A percentile compares a stretch with the other conserved stretches of the same genome.
Conservation (phyloP, 2,797 vertebrate species). For the Lagocephalus sceleratus region DNA sequence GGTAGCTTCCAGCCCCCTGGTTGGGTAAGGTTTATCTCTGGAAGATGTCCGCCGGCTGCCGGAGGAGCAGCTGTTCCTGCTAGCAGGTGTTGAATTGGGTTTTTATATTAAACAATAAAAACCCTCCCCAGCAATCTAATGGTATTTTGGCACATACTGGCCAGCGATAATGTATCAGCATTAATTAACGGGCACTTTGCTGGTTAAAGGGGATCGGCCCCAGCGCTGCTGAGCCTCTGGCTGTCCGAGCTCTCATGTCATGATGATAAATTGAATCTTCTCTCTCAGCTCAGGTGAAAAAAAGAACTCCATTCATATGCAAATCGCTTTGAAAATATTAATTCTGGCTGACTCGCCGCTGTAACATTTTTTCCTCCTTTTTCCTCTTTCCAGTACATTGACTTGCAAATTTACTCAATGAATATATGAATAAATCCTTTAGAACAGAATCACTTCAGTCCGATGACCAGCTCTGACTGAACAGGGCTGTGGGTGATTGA, state of each 20-base stretch:
- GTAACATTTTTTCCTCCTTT: constrained; percentile 7
- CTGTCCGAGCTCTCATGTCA: not conserved
- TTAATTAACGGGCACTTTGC: constrained; percentile 49
- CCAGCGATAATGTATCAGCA: constrained; percentile 46
- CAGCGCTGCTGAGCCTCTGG: not conserved
- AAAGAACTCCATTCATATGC: constrained; percentile 62
- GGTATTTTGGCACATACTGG: constrained; percentile 15
- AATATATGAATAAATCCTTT: constrained; percentile 70
- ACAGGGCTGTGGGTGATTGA: constrained; percentile 29
- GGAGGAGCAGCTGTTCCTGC: constrained; percentile 54
- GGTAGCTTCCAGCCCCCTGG: constrained; percentile 18
- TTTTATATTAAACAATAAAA: constrained; percentile 30
- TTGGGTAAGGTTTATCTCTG: constrained; percentile 45
- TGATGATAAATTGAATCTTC: constrained; percentile 16
- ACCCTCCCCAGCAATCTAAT: constrained; percentile 23
- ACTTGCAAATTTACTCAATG: constrained; percentile 61
- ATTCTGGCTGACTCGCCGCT: constrained; percentile 6
- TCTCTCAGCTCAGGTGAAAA: constrained; percentile 35
- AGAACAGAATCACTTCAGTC: constrained; percentile 41
- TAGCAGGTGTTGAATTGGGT: no score
- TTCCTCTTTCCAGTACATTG: constrained; percentile 20
- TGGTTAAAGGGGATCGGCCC: constrained; percentile 14
- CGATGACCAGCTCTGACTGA: constrained; percentile 40
- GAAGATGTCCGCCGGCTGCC: constrained; percentile 37
- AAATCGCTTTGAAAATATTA: constrained; percentile 43